These are phyloP conservation scores for Sarcophaga bullata DNA, from an alignment of 1,140 invertebrate species.

Conservation along the genomic window DNA sequence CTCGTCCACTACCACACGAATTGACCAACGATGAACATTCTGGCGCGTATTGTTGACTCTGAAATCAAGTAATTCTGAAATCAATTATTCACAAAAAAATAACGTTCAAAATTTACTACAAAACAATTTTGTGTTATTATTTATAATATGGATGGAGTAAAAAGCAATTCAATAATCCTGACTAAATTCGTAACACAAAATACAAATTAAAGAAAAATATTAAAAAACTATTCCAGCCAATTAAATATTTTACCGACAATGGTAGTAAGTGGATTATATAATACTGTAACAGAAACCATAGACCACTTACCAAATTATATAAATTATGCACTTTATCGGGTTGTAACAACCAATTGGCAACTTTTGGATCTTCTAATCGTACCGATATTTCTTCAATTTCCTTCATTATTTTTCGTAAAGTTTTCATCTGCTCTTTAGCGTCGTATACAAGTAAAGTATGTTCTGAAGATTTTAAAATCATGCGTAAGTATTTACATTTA, in stretches of 20 bases:
- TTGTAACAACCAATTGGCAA: slow-evolving; percentile 82
- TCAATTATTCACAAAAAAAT: neutral
- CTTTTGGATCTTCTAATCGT: slow-evolving; percentile 75
- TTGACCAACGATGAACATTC: slow-evolving; percentile 63
- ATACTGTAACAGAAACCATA: neutral
- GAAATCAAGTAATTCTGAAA: slow-evolving; percentile 12
- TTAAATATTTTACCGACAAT: neutral
- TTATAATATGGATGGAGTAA: too few species aligned
- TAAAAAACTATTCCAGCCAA: too few species aligned
- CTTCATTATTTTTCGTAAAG: slow-evolving; percentile 63
- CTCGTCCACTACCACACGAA: slow-evolving; percentile 61
- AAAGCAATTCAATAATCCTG: too few species aligned
- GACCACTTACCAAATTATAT: slow-evolving; percentile 68
- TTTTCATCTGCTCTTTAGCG: slow-evolving; percentile 72
- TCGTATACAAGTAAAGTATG: slow-evolving; percentile 69
- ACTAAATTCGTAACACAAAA: too few species aligned
- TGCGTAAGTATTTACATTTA: slow-evolving; percentile 47
- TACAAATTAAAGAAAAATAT: too few species aligned
- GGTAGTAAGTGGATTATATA: too few species aligned
- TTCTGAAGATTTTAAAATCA: slow-evolving; percentile 46
- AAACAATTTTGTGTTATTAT: too few species aligned
- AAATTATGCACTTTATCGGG: slow-evolving; percentile 73
- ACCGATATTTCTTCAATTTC: slow-evolving; percentile 65
- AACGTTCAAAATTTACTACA: too few species aligned
- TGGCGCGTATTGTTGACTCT: slow-evolving; percentile 68